Base-by-base conservation (phyloP, 2,888 invertebrate species). In the Embidobia sp. region DNA sequence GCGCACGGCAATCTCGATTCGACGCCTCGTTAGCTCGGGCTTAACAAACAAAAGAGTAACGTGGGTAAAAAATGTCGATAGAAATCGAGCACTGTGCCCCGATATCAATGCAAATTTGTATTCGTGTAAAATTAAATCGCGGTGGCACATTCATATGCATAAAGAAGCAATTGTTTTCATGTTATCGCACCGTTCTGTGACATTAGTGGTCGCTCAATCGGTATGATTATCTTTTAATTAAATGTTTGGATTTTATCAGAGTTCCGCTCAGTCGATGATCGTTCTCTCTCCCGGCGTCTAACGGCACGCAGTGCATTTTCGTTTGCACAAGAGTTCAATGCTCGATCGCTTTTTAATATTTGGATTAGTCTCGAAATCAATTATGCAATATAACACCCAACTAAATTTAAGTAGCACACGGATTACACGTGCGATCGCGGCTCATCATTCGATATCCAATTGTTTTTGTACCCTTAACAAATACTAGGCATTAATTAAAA, bases 151-250 rank as follows among this genome's bases (percentile, higher is more conserved):
- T 85, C 84, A 86, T 86, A 86, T 86, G 85, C 86, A 86, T 86
- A 85, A 87, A 85, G 84, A 85, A 85, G 80, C 86, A 82, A 87
- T 85, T 85, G 87, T 85, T 81, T 70, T 81, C 70, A 72, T 74
- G 79, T 79, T 81, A 82, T 83, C 82, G 83, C 73, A 77, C 22
- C 81, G 82, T 83, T 80, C 81, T 83, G 82, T 84, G 81, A 86
- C 84, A 86, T 85, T 85, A 86, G 83, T 83, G 84, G 77, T 66
- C 78, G 80, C 79, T 75, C 85, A 84, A 87, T 86, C 83, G 83
- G 83, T 79, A 84, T 85, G 87, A 86, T 88, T 87, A 88, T 87
- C 87, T 88, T 88, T 88, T 87, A 88, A 88, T 88, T 88, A 88
- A 87, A 88, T 85, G 86, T 86, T 87, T 85, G 85, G 82, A 85